Conservation (phyloP, 2,888 invertebrate genomes). For the Apotomis capreana region DNA sequence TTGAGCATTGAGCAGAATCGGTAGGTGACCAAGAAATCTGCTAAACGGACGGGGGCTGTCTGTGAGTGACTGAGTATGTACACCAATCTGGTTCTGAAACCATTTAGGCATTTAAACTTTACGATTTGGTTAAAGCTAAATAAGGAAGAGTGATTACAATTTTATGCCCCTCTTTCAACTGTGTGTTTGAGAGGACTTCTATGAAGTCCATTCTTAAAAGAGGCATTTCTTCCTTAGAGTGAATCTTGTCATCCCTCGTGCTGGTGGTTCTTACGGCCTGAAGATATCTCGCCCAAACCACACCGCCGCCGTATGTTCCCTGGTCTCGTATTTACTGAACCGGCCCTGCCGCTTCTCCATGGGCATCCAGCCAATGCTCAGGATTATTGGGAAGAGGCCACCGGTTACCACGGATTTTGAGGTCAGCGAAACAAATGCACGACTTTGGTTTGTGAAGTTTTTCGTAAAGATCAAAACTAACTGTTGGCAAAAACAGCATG, state of each 20-base stretch:
- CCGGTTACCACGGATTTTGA: constrained; percentile 86
- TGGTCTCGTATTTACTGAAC: constrained; percentile 86
- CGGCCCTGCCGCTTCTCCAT: constrained; percentile 88
- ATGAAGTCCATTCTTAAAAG: not conserved
- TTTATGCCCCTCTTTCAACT: no score
- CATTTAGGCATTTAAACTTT: no score
- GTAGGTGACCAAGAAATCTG: constrained; percentile 58
- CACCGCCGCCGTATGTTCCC: constrained; percentile 85
- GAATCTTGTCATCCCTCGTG: constrained; percentile 58
- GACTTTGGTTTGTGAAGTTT: not conserved
- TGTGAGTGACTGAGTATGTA: no score
- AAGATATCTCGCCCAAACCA: constrained; percentile 86
- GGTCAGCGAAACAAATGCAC: constrained; percentile 57
- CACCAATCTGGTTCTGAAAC: no score
- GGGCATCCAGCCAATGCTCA: constrained; percentile 88
- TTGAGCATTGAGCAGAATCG: constrained; percentile 82
- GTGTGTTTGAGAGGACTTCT: no score
- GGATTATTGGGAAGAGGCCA: constrained; percentile 86
- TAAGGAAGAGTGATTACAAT: no score
- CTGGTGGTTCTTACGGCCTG: constrained; percentile 86
- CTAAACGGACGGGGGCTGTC: no score
- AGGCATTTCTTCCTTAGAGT: constrained; percentile 51
- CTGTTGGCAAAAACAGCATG: no score
- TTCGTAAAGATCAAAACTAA: no score
- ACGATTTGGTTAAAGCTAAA: no score